Base-by-base conservation (phyloP, 2,797 vertebrate genomes). In the Parambassis ranga region DNA sequence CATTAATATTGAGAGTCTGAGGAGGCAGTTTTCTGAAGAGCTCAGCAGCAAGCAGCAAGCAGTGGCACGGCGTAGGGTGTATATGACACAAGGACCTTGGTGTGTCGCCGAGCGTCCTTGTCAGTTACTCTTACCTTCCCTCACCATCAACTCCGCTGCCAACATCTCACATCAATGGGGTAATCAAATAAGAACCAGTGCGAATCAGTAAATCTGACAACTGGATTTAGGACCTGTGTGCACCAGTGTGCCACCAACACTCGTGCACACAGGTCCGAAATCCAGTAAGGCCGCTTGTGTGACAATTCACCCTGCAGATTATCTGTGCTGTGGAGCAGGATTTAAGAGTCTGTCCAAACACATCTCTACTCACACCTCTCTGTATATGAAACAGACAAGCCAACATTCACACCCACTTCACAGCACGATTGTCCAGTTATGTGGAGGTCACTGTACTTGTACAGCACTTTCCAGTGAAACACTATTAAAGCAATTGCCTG, bases 141-240 rank as follows among this genome's bases (percentile, higher is more conserved):
- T 81, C 76, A 69, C 59, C 78, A 82, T 88, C 85, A 82, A 62
- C 20, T 10, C 61, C 31, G 44, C 79, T 85, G 87, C 87, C 85
- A 86, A 79, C 75, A 50, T 71, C 55, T 79, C 48, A 58, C 70
- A 86, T 87, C 84, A 81, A 71, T 77, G 61, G 24, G n/a, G 43
- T 86, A 86, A 91, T 90, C 81, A 71, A 86, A 88, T 87, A 77
- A 89, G 60, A 66, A 47, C 39, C 11, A 3, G 38, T 19, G 66
- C n/a, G 38, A 91, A 91, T 85, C 69, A 82, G 67, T 80, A 72
- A 79, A 81, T 79, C 68, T 71, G 75, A 87, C 80, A 75, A 81
- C 65, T 70, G 60, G 69, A 75, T 78, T 86, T 66, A 61, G 65
- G 48, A 70, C 62, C 36, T 3, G 4, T 19, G 36, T 42, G 49